Evolutionary conservation across 2,888 invertebrate species (phyloP), one percentile per base, ranked within the genome.

Genomic region (Agonopterix subpropinquella): DNA sequence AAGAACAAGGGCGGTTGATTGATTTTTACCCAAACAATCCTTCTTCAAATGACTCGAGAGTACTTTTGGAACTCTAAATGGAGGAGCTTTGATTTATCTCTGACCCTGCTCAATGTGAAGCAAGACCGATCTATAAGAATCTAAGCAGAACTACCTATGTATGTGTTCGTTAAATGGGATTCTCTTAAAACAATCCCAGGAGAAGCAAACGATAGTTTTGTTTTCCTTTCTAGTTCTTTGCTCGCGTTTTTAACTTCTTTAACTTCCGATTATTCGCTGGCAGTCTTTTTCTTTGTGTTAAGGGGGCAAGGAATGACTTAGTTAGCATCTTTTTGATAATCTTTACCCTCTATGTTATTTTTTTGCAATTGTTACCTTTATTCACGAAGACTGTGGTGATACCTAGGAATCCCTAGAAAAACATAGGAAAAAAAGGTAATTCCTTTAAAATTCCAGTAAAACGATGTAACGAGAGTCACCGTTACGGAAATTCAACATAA

Each of bases 31-130:
- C 53, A 59, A 59, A 62, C 53, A 60, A 56, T 53, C 52, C 53
- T 52, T 52, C 53, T 48, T 51, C 52, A 55, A 58, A 57, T 62
- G 55, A 57, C 56, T 59, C 49, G 47, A 50, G 58, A 58, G 55
- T 59, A 61, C 62, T 62, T 64, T 57, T 61, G 55, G 55, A 64
- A 61, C 56, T 61, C 58, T 53, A 64, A 66, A 66, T 65, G 47
- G 63, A 62, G 65, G 61, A 60, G 48, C 62, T 51, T 68, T 70
- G 67, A 69, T 70, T 67, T 69, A 69, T 68, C 52, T 55, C 59
- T 54, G 55, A 70, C 67, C 67, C 67, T 65, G 58, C 50, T 69
- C 70, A 67, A 60, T 57, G 59, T 57, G 56, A 58, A 59, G 62
- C 58, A 56, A 61, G 57, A 59, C 55, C 55, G 53, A 62, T 67